Base-by-base conservation (phyloP, 2,113 vertebrate species). In the Barbus barbus region DNA sequence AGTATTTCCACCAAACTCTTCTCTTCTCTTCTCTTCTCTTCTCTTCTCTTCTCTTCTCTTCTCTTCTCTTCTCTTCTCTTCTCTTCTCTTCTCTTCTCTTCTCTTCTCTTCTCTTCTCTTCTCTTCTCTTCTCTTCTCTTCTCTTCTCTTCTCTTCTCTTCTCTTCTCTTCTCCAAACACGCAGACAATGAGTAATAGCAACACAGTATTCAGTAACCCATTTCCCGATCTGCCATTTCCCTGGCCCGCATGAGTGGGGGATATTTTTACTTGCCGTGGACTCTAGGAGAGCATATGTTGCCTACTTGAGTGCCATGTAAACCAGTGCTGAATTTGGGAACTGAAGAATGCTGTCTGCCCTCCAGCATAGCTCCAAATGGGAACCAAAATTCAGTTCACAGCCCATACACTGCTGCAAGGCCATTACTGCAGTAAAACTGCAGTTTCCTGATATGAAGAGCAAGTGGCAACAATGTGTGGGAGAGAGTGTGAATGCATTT, bases 211-310 rank as follows among this genome's bases (percentile, higher is more conserved):
- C 90, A 51, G 88, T 95, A 94, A 94, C 94, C 93, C 88, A 94
- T 92, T 94, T 95, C 91, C 91, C 93, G 90, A 94, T 94, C 93
- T 95, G 94, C 91, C 89, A 91, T 92, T 92, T 92, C 73, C 33
- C 84, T 85, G 81, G 79, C 84, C 84, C 53, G 83, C 90, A 92
- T 92, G 92, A 90, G 89, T 89, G 89, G 89, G 90, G 91, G 92
- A 92, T 94, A 94, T 94, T 94, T 94, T 92, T 92, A 92, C 91
- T 88, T 90, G 89, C 86, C 85, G 92, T 90, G 86, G 89, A 91
- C 89, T 93, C 90, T 85, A 89, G 91, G 90, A 87, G 89, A 94
- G 90, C 93, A 94, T 95, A 95, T 95, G 94, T 89, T 92, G 92
- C 90, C 91, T 87, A 83, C 88, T 91, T 90, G 89, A 90, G 88